Evolutionary conservation across 2,888 invertebrate genomes (phyloP), one percentile per base, ranked within the genome.

Genomic region (Sesia bembeciformis): DNA sequence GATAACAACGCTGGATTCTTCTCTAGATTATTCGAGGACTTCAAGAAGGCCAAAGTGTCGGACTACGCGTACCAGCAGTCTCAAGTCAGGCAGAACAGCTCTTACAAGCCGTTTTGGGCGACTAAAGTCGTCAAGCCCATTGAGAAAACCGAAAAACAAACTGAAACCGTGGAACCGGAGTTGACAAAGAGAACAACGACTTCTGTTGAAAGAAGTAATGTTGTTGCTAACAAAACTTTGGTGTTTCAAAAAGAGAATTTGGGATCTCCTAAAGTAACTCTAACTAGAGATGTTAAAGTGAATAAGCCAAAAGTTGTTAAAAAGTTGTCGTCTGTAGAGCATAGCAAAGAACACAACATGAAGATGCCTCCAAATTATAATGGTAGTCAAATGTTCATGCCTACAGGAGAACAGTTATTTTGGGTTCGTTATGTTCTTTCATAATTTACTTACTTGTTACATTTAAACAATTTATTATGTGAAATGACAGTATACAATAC

Each of bases 331-430:
- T 63, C 58, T 43, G 76, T 85, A 4, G 73, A 74, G 23, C 61
- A 68, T 8, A 78, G 76, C 60, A 65, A 70, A 8, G 75, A 73
- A n/a, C 59, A 81, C 56, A 73, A 61, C 43, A 57, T 86, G 53
- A 77, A 59, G 58, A 57, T 68, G 58, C 86, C 86, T 3, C 60
- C 68, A 0, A 65, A 55, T 58, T 86, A 85, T 54, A 73, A 64
- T 40, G 86, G 88, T 4, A 89, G 88, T 62, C 63, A 83, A 61
- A 81, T 85, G 82, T 72, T 51, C 53, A 85, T 87, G 85, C 80
- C 81, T 3, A 78, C 80, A 0, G 88, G 88, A 56, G 84, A 87
- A 62, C 78, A 70, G 39, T 59, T 89, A 49, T 89, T 71, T 72
- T 86, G 87, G 88, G 88, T 89, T 73, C 52, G 87, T 84, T 59